Conservation (phyloP, 2,888 invertebrate species). For the Dasypogon diadema region DNA sequence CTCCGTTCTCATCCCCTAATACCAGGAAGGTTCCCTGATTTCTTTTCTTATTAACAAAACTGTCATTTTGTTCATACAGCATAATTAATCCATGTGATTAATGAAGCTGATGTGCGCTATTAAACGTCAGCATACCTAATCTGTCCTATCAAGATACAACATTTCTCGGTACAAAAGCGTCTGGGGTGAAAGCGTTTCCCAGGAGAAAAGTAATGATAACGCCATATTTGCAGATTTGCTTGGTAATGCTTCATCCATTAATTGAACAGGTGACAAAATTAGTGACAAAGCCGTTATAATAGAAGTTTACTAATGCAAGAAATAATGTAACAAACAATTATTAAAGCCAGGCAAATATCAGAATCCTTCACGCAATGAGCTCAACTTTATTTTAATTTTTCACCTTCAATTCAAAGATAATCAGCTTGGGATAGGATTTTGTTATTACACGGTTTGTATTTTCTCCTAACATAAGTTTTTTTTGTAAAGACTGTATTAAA, state of each 20-base stretch:
- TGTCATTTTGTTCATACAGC: constrained; percentile 41
- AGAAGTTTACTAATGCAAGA: constrained; percentile 13
- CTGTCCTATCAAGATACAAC: constrained; percentile 37
- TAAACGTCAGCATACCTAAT: constrained; percentile 45
- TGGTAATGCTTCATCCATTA: constrained; percentile 39
- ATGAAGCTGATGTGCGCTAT: constrained; percentile 38
- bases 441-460: too few species aligned
- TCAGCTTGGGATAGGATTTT: too few species aligned
- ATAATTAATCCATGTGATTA: constrained; percentile 43
- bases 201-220: constrained; percentile 35
- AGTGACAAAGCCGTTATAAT: constrained; percentile 16
- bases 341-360: too few species aligned
- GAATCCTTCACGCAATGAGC: too few species aligned
- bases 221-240: constrained; percentile 23
- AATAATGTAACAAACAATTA: too few species aligned
- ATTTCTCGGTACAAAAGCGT: background rate
- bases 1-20: background rate
- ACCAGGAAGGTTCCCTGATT: background rate
- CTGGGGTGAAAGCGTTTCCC: constrained; percentile 8
- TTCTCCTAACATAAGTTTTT: too few species aligned
- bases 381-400: too few species aligned
- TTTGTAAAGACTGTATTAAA: too few species aligned
- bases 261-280: constrained; percentile 48
- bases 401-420: too few species aligned
- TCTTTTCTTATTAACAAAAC: constrained; percentile 40